A percentile compares a stretch with the other conserved stretches of the same genome.
Conservation (phyloP, 2,113 vertebrate genomes). For the Barnardius zonarius region DNA sequence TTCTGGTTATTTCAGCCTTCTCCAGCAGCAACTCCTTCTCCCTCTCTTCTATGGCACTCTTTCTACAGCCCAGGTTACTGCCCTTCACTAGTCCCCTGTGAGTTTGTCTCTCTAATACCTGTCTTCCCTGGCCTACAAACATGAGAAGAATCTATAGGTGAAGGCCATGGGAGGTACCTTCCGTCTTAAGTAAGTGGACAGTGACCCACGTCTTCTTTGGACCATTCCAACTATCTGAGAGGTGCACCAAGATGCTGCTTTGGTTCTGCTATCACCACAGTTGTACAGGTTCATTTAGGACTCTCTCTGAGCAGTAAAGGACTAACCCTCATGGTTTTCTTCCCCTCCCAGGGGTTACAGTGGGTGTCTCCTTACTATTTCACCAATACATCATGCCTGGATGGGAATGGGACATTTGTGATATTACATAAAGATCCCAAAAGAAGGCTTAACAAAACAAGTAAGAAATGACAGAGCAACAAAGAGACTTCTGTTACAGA, state of each 20-base stretch:
- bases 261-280: neutral
- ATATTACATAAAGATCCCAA: neutral
- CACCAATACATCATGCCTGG: neutral
- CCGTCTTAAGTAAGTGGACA: neutral
- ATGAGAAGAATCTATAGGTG: neutral
- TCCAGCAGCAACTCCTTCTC: neutral
- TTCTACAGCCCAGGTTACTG: neutral
- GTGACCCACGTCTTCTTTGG: neutral
- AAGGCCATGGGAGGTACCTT: neutral
- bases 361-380: neutral
- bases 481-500: neutral
- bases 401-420: neutral
- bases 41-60: neutral
- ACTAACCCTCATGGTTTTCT: neutral
- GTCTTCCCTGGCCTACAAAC: neutral
- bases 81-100: neutral
- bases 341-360: neutral
- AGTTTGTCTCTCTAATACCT: neutral
- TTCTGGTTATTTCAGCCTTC: neutral
- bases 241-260: neutral
- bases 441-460: neutral
- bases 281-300: neutral
- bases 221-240: neutral
- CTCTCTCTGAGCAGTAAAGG: neutral
- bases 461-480: neutral